A percentile compares a stretch with the other conserved stretches of the same genome.
Conservation (phyloP, 2,888 invertebrate species). For the Monochamus alternatus region DNA sequence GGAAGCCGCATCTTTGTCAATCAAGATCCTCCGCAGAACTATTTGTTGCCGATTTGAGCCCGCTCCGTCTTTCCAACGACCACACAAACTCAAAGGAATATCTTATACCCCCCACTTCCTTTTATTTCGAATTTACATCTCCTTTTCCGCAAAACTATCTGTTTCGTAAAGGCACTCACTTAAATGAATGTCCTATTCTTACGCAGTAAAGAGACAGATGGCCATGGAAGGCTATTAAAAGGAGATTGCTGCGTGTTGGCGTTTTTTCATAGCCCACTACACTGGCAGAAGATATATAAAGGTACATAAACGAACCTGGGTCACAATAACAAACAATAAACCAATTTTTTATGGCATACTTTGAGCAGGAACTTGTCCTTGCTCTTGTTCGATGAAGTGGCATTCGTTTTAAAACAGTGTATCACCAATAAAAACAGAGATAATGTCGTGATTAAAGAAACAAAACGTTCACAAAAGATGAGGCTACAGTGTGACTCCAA, state of each 20-base stretch:
- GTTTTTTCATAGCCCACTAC: neutral
- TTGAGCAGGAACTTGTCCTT: too few species aligned
- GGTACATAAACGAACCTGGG: neutral
- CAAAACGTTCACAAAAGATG: too few species aligned
- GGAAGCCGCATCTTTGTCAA: too few species aligned
- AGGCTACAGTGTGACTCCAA: too few species aligned
- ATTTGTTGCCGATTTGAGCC: too few species aligned
- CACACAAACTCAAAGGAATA: neutral
- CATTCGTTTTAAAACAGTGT: too few species aligned
- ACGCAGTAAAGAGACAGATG: neutral
- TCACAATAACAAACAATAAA: too few species aligned
- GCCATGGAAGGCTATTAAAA: neutral
- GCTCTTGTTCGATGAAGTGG: too few species aligned
- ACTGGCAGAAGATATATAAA: neutral
- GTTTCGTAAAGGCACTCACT: neutral
- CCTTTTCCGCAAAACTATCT: neutral
- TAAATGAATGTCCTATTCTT: conserved; percentile 6
- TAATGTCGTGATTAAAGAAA: too few species aligned
- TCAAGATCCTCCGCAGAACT: too few species aligned
- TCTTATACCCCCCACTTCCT: neutral
- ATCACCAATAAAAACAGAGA: too few species aligned
- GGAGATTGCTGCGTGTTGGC: neutral
- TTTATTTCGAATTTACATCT: neutral
- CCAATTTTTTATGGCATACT: too few species aligned
- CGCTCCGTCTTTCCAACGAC: neutral